These are phyloP conservation scores for Cercocebus atys DNA, from an alignment of 2,113 vertebrate species.

Conservation along the genomic window DNA sequence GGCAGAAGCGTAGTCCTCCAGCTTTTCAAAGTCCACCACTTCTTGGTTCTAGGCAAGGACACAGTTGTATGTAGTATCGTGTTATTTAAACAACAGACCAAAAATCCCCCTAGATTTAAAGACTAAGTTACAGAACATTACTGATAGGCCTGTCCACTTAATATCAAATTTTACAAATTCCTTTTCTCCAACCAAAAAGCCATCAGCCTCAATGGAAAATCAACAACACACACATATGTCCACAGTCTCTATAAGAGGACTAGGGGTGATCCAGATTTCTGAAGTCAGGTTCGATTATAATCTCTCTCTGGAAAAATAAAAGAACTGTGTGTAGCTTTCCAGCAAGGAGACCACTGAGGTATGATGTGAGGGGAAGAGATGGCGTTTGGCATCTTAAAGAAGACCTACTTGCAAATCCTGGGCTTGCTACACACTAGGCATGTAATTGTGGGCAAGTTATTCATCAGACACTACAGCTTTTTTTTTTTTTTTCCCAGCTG, in stretches of 20 bases:
- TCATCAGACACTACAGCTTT: not conserved
- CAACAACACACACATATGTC: not conserved
- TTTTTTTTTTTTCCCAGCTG: not conserved
- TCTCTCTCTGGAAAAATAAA: slow-evolving; percentile 14
- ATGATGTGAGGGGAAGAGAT: not conserved
- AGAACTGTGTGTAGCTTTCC: not conserved
- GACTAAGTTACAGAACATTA: not conserved
- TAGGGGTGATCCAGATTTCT: not conserved
- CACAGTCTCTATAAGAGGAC: not conserved
- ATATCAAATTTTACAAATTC: not conserved
- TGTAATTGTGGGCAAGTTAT: not conserved
- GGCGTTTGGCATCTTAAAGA: not conserved
- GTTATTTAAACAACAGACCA: not conserved
- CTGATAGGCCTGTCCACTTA: not conserved
- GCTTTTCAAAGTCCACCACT: slow-evolving; percentile 92
- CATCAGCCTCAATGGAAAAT: slow-evolving; percentile 28
- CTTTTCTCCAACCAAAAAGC: not conserved
- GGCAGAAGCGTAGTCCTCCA: slow-evolving; percentile 84
- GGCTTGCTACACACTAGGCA: not conserved
- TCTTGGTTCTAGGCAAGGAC: slow-evolving; percentile 86
- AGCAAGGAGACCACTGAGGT: not conserved
- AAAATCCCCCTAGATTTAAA: not conserved
- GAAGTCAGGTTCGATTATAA: not conserved
- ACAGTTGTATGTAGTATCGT: not conserved
- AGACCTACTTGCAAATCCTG: not conserved